Evolutionary conservation across 2,888 invertebrate genomes (phyloP), one percentile per base, ranked within the genome.

Genomic region (Zaprionus bogoriensis): DNA sequence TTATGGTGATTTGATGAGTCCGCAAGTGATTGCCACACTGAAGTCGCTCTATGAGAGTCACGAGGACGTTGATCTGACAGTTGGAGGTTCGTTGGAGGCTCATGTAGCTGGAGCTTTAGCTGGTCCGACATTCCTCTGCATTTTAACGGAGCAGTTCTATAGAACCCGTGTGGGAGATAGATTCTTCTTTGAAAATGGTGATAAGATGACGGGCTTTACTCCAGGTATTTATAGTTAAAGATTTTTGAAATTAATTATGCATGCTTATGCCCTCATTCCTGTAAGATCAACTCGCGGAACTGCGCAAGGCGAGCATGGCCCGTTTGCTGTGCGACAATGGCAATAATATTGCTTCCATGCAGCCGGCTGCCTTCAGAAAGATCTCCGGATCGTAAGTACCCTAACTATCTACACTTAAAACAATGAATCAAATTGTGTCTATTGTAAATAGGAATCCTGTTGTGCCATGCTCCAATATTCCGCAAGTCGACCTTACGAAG

Each of bases 61-160:
- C 0, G 94, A 96, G 53, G 97, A 98, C 89, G 95, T 98, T 1
- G 98, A 98, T 77, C 89, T 98, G 55, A 96, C 96, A 10, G 95
- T 97, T 5, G 98, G 95, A 1, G 97, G 95, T 0, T 94, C 96
- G 0, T 89, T 97, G 48, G 98, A 98, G 90, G 91, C 91, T 1
- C 94, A 95, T 59, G 94, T 96, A 1, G 93, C 94, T 0, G 96
- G 95, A 0, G 94, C 97, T 0, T 92, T 95, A 44, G 93, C 95
- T 0, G 98, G 98, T 0, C 97, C 97, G 1, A 97, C 97, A 0
- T 97, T 95, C 92, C 92, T 96, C 2, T 97, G 97, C 88, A 95
- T 98, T 71, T 91, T 98, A 3, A 95, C 95, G 0, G 96, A 96
- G 87, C 97, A 98, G 91, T 98, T 98, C 92, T 95, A 94, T 88